Percentiles rank a stretch among this genome's conserved stretches.
Evolutionary conservation across 2,113 vertebrate species (phyloP).

Genomic region (Henicopernis longicauda): DNA sequence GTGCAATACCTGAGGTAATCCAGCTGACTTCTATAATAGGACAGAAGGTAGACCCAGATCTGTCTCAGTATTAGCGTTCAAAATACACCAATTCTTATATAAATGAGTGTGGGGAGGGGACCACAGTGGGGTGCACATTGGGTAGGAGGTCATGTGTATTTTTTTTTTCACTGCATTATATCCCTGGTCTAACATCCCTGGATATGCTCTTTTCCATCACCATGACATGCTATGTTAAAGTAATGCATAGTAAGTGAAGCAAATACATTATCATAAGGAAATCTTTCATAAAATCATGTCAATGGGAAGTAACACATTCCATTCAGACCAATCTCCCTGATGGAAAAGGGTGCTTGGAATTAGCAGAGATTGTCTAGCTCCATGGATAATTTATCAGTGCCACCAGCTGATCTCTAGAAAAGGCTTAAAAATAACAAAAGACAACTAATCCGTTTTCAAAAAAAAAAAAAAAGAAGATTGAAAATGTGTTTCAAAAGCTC

Average conservation of each 20-base stretch:
- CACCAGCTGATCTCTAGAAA: constrained; percentile 58
- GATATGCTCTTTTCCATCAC: not conserved
- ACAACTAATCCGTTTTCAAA: constrained; percentile 35
- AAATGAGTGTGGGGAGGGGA: not conserved
- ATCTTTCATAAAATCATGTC: constrained; percentile 34
- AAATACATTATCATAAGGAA: not conserved
- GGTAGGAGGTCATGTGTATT: not conserved
- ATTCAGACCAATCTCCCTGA: constrained; percentile 41
- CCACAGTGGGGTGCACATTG: accelerated
- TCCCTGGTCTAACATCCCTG: not conserved
- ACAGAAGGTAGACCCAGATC: not conserved
- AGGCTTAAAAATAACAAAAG: constrained; percentile 54
- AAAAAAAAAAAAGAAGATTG: not conserved
- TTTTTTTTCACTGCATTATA: not conserved
- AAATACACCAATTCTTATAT: not conserved
- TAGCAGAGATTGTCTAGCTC: constrained; percentile 46
- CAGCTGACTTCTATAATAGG: not conserved
- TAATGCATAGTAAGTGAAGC: not conserved
- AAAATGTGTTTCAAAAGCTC: constrained; percentile 30
- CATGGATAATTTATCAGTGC: constrained; percentile 62
- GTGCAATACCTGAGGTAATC: not conserved
- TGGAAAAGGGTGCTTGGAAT: constrained; percentile 35
- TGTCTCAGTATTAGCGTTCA: not conserved
- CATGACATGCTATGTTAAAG: not conserved
- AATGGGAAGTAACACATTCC: constrained; percentile 14